Conservation (phyloP, 2,888 invertebrate genomes). For the Thereva nobilitata region DNA sequence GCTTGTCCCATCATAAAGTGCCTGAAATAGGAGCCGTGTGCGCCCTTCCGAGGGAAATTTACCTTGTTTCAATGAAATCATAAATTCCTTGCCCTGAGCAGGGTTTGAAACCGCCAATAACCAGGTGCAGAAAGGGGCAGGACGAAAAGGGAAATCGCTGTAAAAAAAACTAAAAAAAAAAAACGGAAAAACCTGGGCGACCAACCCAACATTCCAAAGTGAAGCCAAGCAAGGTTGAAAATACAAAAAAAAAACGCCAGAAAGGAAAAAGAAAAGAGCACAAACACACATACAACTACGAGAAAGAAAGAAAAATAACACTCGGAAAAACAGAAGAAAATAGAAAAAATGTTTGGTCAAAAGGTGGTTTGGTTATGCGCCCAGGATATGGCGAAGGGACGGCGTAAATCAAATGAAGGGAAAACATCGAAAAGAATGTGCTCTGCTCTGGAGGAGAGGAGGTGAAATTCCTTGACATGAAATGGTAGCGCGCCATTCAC, state of each 20-base stretch:
- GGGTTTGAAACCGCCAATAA: neutral
- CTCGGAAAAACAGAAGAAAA: too few species aligned
- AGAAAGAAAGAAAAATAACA: too few species aligned
- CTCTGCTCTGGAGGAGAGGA: too few species aligned
- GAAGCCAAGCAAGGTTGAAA: constrained; percentile 1
- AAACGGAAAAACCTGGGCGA: neutral
- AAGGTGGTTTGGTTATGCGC: too few species aligned
- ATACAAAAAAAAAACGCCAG: neutral
- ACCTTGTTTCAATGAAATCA: constrained; percentile 12
- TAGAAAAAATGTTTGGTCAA: too few species aligned
- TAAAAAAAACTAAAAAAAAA: neutral
- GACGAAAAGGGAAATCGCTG: neutral
- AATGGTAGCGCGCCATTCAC: too few species aligned
- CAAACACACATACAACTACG: neutral
- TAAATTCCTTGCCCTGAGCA: constrained; percentile 27
- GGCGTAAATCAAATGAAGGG: too few species aligned
- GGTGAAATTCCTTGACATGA: too few species aligned
- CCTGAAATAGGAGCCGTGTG: constrained; percentile 1
- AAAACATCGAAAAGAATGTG: too few species aligned
- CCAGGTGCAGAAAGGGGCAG: too few species aligned
- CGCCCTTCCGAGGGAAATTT: constrained; percentile 8
- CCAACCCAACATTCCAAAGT: constrained; percentile 12
- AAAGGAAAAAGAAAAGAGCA: neutral
- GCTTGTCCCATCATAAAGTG: neutral
- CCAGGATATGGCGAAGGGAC: too few species aligned